Evolutionary conservation across 2,888 invertebrate species (phyloP).

Genomic region (Pandemis corylana): DNA sequence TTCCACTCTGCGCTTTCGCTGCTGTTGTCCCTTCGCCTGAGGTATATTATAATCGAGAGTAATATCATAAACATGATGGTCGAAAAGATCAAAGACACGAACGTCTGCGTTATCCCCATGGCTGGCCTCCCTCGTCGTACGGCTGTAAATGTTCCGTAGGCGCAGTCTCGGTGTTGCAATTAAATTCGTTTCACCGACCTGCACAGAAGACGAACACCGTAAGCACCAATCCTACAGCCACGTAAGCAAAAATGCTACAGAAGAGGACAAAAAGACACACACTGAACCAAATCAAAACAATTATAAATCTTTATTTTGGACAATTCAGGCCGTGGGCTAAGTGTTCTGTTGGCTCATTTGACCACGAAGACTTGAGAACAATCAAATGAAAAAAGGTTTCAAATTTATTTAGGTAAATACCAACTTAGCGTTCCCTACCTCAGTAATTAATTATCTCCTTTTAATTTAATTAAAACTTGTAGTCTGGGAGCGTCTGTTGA

Average conservation of each 20-base stretch:
- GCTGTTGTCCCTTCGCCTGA: slow-evolving; percentile 6
- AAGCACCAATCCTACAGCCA: background rate
- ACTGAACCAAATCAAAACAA: too few species aligned
- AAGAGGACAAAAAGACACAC: background rate
- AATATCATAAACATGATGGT: slow-evolving; percentile 2
- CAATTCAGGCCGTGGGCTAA: too few species aligned
- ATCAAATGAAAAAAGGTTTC: too few species aligned
- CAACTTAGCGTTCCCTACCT: background rate
- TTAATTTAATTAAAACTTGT: background rate
- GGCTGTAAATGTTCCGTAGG: background rate
- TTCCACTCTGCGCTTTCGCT: background rate
- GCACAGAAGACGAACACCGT: background rate
- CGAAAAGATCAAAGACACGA: slow-evolving; percentile 11
- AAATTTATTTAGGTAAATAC: too few species aligned
- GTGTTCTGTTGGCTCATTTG: too few species aligned
- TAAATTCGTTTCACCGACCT: background rate
- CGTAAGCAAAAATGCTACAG: background rate
- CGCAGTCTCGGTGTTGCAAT: background rate
- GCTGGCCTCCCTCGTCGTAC: background rate
- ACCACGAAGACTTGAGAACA: too few species aligned
- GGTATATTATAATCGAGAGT: background rate
- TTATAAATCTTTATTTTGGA: too few species aligned
- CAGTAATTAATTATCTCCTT: background rate
- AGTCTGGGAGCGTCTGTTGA: background rate
- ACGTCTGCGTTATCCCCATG: slow-evolving; percentile 11